Evolutionary conservation across 2,113 vertebrate genomes (phyloP).

Genomic region (Pelmatolapia mariae): DNA sequence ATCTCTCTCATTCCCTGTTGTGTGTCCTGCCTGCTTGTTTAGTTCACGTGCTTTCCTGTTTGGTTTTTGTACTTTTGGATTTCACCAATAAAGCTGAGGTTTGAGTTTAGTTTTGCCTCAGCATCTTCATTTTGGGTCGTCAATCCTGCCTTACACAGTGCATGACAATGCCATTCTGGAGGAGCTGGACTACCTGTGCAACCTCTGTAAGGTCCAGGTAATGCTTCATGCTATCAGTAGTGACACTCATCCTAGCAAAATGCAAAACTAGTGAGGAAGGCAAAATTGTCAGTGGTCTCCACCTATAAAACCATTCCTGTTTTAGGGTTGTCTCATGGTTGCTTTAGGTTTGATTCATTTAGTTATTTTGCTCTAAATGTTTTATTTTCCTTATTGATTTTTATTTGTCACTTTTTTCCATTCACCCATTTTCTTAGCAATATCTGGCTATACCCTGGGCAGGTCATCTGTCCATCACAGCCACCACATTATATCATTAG

Average conservation of each 20-base stretch:
- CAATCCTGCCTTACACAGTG: background rate
- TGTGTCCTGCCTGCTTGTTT: background rate
- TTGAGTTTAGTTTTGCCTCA: background rate
- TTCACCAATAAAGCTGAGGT: background rate
- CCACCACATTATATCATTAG: background rate
- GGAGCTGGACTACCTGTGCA: background rate
- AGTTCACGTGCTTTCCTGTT: rapidly evolving
- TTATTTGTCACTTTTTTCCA: background rate
- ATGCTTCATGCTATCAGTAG: background rate
- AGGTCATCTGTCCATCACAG: background rate
- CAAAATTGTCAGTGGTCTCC: rapidly evolving
- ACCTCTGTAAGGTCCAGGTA: background rate
- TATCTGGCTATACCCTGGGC: background rate
- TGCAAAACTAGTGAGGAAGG: background rate
- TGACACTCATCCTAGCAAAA: background rate
- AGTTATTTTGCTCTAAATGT: background rate
- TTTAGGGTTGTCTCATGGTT: rapidly evolving
- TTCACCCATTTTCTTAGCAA: background rate
- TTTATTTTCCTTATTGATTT: background rate
- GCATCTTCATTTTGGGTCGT: background rate
- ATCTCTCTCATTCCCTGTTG: background rate
- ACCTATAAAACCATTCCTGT: background rate
- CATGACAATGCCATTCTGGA: rapidly evolving
- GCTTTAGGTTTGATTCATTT: background rate
- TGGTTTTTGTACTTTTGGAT: background rate